Conservation (phyloP, 2,888 invertebrate genomes). For the Spisula subtruncata region DNA sequence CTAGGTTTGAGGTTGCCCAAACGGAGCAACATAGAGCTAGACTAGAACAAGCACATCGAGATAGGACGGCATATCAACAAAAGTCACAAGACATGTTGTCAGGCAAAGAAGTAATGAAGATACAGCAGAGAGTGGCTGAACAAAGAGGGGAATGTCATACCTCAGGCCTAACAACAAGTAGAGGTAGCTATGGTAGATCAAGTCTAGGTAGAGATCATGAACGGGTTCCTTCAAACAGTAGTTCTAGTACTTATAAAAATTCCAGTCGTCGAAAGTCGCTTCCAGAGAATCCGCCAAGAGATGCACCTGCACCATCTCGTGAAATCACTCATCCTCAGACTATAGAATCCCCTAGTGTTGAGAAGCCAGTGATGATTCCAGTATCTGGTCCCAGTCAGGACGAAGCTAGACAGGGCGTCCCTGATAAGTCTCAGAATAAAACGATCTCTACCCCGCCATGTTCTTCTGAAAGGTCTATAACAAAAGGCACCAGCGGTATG, state of each 20-base stretch:
- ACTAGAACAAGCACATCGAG: slow-evolving; percentile 23
- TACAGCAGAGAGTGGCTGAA: slow-evolving; percentile 50
- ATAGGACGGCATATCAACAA: slow-evolving; percentile 4
- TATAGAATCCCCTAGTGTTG: background rate
- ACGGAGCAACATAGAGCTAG: slow-evolving; percentile 19
- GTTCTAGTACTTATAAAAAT: slow-evolving; percentile 26
- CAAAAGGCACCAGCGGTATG: slow-evolving; percentile 74
- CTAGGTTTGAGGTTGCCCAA: slow-evolving; percentile 17
- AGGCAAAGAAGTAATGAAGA: slow-evolving; percentile 51
- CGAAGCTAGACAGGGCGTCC: background rate
- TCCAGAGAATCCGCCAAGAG: slow-evolving; percentile 19
- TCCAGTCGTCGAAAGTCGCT: slow-evolving; percentile 23
- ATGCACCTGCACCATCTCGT: background rate
- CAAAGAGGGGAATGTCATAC: slow-evolving; percentile 38
- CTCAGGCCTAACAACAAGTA: background rate
- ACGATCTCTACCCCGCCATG: slow-evolving; percentile 38
- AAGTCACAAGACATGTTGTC: slow-evolving; percentile 47
- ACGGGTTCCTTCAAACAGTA: background rate
- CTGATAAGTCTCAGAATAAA: slow-evolving; percentile 22
- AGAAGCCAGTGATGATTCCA: background rate
- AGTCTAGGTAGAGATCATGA: background rate
- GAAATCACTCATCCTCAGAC: background rate
- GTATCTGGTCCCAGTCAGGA: background rate
- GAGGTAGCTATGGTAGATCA: background rate
- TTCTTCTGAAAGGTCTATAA: slow-evolving; percentile 70